A percentile compares a stretch with the other conserved stretches of the same genome.
Evolutionary conservation across 2,113 vertebrate species (phyloP).

Genomic region (human): DNA sequence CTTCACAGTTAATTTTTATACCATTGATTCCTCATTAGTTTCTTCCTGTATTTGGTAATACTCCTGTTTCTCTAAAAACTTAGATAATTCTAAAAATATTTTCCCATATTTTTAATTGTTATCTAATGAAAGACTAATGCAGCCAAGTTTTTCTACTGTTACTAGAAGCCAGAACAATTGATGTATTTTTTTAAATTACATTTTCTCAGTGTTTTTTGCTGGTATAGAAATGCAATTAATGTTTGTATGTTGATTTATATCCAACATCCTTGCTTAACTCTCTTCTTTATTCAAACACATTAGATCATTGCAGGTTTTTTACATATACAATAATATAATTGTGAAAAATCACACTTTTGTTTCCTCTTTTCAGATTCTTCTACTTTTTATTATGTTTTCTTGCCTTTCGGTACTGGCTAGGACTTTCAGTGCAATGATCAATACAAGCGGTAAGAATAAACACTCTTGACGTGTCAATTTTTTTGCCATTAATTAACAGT

Average conservation of each 20-base stretch:
- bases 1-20: not conserved
- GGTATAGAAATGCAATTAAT: not conserved
- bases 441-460: not conserved
- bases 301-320: not conserved
- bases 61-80: not conserved
- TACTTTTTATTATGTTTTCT: not conserved
- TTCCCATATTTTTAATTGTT: not conserved
- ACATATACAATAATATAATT: not conserved
- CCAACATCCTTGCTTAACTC: not conserved
- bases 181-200: not conserved
- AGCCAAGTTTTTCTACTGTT: not conserved
- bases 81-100: not conserved
- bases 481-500: not conserved
- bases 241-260: slow-evolving; percentile 10
- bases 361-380: not conserved
- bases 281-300: slow-evolving; percentile 46
- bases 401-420: not conserved
- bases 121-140: not conserved
- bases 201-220: not conserved
- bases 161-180: not conserved
- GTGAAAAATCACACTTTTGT: not conserved
- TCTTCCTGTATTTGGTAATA: not conserved
- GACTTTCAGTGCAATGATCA: not conserved
- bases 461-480: not conserved
- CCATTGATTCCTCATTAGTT: not conserved